A percentile compares a stretch with the other conserved stretches of the same genome.
Evolutionary conservation across 2,888 invertebrate species (phyloP).

Genomic region (Ganaspis brasiliensis): DNA sequence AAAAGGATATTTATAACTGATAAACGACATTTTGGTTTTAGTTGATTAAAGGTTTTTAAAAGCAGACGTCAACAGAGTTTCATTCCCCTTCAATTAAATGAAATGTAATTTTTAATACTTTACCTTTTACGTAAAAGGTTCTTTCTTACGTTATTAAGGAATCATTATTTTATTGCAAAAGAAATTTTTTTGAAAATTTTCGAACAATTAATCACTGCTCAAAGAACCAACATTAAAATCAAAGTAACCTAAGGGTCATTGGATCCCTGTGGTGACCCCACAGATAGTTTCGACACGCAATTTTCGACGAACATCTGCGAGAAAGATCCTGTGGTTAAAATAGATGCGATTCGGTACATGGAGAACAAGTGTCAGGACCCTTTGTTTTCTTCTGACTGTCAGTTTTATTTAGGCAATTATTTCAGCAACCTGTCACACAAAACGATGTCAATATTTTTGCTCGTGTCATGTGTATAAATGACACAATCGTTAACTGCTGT

Average conservation of each 20-base stretch:
- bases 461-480: not conserved
- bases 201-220: not conserved
- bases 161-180: not conserved
- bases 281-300: not conserved
- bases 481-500: not conserved
- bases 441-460: not conserved
- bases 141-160: too few relatives aligned
- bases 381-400: constrained; percentile 19
- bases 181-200: not conserved
- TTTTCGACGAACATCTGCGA: constrained; percentile 24
- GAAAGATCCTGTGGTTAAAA: not conserved
- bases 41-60: not conserved
- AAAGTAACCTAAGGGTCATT: not conserved
- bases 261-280: constrained; percentile 3
- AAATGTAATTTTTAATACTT: too few relatives aligned
- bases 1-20: not conserved
- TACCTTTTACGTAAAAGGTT: too few relatives aligned
- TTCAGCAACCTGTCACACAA: constrained; percentile 8
- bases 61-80: not conserved
- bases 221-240: not conserved
- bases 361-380: not conserved
- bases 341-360: not conserved
- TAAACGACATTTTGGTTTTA: not conserved
- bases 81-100: too few relatives aligned
- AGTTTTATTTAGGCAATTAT: constrained; percentile 20